Evolutionary conservation across 2,113 vertebrate species (phyloP).

Genomic region (Pica pica): DNA sequence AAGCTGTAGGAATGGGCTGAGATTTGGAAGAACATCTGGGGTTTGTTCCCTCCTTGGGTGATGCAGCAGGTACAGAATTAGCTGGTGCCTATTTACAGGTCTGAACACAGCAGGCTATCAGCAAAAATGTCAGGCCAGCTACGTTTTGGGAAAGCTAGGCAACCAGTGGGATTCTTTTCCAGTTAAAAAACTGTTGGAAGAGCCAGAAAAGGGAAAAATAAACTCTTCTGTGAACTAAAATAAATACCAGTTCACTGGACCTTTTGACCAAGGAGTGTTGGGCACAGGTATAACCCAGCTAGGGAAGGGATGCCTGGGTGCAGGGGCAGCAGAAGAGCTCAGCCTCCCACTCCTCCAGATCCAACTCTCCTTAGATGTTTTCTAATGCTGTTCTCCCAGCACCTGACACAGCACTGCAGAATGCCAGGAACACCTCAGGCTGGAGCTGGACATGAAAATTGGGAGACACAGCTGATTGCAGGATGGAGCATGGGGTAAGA

Average conservation of each 20-base stretch:
- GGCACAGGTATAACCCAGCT: background rate
- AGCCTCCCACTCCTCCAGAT: background rate
- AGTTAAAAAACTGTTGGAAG: background rate
- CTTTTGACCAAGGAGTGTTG: background rate
- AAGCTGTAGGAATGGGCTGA: background rate
- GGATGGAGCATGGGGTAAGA: background rate
- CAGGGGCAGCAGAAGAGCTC: background rate
- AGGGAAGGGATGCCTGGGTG: fast-evolving
- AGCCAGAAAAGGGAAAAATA: background rate
- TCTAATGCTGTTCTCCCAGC: background rate
- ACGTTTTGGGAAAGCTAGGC: background rate
- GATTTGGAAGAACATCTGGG: background rate
- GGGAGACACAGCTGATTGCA: fast-evolving
- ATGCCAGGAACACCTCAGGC: background rate
- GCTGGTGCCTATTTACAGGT: background rate
- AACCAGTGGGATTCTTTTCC: background rate
- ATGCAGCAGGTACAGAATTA: background rate
- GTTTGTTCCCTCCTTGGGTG: background rate
- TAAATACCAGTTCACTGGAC: background rate
- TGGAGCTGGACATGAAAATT: background rate
- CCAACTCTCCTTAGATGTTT: fast-evolving
- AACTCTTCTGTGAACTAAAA: background rate
- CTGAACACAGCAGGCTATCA: background rate
- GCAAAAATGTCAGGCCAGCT: background rate
- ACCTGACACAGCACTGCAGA: background rate